Base-by-base conservation (phyloP, 2,113 vertebrate species). In the Eurypyga helias region DNA sequence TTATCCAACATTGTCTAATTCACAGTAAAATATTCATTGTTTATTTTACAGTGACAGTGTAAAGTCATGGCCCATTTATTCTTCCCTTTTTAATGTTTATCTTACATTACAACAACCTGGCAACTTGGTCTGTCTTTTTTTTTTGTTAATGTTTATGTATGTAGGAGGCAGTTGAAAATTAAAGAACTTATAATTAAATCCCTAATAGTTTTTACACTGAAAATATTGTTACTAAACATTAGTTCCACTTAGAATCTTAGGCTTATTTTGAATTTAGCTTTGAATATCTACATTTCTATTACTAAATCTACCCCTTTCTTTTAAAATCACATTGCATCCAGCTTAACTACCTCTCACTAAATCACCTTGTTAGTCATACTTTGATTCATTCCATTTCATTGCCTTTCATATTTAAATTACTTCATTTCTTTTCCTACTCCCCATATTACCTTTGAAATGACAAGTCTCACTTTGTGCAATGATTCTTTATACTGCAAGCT, bases 301-400 rank as follows among this genome's bases (percentile, higher is more conserved):
- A 80, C 65, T 81, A 28, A 48, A 60, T 15, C 69, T 49, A 41
- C 57, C 45, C 60, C 31, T 85, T 81, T 51, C 65, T 93, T 81
- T 86, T 79, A 85, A 73, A 77, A 88, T 55, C 84, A 51, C 65
- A 54, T 52, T 95, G 71, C 89, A 82, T 91, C 71, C 70, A 87
- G 36, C 77, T 72, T 76, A 61, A 46, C 66, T 51, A 61, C 83
- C 73, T 64, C 75, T 90, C 84, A 49, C 34, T 34, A 87, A 83
- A 85, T 77, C 93, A 73, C 78, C 76, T 83, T 38, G 48, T 96
- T 95, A 96, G 93, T 89, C 96, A 85, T 33, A 90, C 90, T 94
- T 94, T 92, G 79, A 94, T 92, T 95, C 94, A 93, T 85, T 71
- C 66, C 92, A 84, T 96, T 96, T 97, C 82, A 71, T 88, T 81